Base-by-base conservation (phyloP, 2,797 vertebrate genomes). In the Sylvia borin region DNA sequence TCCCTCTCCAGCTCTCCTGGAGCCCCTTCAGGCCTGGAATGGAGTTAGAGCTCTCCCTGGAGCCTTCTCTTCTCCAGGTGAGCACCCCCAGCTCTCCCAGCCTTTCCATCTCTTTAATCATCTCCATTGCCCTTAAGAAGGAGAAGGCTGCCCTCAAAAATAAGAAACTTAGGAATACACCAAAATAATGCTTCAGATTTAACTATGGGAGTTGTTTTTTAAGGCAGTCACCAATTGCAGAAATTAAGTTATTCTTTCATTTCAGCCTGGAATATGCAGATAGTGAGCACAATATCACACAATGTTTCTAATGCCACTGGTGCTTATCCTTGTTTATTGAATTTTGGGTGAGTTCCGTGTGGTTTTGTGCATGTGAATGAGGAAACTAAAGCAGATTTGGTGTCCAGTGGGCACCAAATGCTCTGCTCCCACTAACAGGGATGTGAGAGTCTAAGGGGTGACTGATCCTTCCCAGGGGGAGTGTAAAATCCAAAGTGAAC, bases 41-140 rank as follows among this genome's bases (percentile, higher is more conserved):
- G 29, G 9, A 2, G 6, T 72, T 2, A 3, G 5, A 80, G 19
- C 0, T 60, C 6, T 47, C 40, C 5, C 8, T 60, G 10, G 16
- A 61, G 25, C 47, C n/a, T 48, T 74, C 16, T 25, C 13, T 2
- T 53, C 31, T 61, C 26, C 55, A 68, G 31, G 22, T 48, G 26
- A 68, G 5, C 4, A 11, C 3, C 1, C 5, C 6, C 32, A 62
- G 16, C 5, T 50, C 19, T 55, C 62, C 8, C 13, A 50, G 11
- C 10, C 21, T 36, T 48, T 61, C 32, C 16, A 29, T 42, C 22
- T 22, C 27, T 75, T 62, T 25, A n/a, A 29, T 43, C 13, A 70
- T 26, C 26, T 76, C 24, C 5, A 6, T 15, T 20, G 11, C 11
- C 32, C 9, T 82, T 55, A 10, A 50, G 29, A 54, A 53, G 8